Evolutionary conservation across 1,140 invertebrate genomes (phyloP), one percentile per base, ranked within the genome.

Genomic region (Neomicropteryx cornuta): DNA sequence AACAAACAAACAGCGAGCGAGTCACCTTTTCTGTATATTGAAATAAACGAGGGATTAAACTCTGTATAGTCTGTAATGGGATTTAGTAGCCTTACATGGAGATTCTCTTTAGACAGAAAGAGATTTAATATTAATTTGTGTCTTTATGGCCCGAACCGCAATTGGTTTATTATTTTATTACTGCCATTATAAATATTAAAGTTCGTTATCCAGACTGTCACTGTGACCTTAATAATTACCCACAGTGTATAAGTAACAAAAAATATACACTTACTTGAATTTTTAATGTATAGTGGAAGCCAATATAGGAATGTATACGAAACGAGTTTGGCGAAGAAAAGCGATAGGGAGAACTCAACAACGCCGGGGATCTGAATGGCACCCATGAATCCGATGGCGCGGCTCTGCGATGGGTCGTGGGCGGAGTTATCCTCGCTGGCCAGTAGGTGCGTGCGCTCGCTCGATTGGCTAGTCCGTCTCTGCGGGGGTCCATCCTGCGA

Each of bases 261-360:
- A n/a, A n/a, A n/a, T n/a, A n/a, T n/a, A n/a, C n/a, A 75, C 77
- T 81, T 57, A 94, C 90, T 87, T 42, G 84, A 84, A 36, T 71
- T 68, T 33, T 79, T 76, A 36, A 98, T 90, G 50, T 96, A 97
- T 11, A 81, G 62, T 31, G 94, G 94, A 45, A 98, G 68, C 93
- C 94, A 98, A 58, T 87, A 97, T 8, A 97, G 75, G 65, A 97
- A 97, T 38, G 93, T 97, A 56, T 98, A 97, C 55, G 86, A 92
- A 36, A 97, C 92, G 4, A 97, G 71, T 65, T 97, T 98, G n/a
- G 91, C 87, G 66, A 97, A 98, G 61, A 97, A 97, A 21, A 98
- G 68, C 23, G 87, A 90, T 2, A 96, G 55, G 0, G 93, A 92
- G 68, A 89, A 98, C 63, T 97, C 93, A 3, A 94, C 51, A 2